A percentile compares a stretch with the other conserved stretches of the same genome.
These are phyloP conservation scores for Microcebus murinus DNA, from an alignment of 2,113 vertebrate genomes.

Conservation along the genomic window DNA sequence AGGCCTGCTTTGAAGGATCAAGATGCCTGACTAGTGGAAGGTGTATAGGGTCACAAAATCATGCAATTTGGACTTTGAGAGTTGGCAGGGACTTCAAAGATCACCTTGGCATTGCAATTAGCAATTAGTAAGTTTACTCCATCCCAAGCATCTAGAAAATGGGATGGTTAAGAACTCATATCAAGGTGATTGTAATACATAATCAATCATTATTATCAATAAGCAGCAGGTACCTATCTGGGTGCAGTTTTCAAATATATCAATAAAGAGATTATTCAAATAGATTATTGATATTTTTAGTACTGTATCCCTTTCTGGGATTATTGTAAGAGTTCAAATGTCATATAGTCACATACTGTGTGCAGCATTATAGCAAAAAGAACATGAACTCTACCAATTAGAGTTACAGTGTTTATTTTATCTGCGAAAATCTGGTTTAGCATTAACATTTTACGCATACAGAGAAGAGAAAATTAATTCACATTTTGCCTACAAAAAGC, in stretches of 20 bases:
- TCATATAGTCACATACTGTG: not conserved
- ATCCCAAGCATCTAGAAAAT: not conserved
- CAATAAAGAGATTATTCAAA: not conserved
- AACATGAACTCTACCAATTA: not conserved
- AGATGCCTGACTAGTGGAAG: not conserved
- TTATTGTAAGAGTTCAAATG: not conserved
- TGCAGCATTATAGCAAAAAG: not conserved
- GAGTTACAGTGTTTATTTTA: not conserved
- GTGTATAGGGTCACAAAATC: not conserved
- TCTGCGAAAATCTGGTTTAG: not conserved
- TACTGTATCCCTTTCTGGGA: not conserved
- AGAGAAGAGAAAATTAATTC: not conserved
- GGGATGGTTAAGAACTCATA: not conserved
- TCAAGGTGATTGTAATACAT: not conserved
- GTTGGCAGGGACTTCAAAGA: not conserved
- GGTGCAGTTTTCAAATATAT: not conserved
- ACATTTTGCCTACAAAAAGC: not conserved
- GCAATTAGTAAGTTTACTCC: conserved; percentile 10
- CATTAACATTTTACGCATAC: not conserved
- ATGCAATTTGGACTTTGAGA: not conserved
- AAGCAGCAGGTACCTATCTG: not conserved
- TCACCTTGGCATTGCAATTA: conserved; percentile 34
- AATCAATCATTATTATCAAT: not conserved
- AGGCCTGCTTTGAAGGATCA: not conserved
- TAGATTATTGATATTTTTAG: not conserved